Base-by-base conservation (phyloP, 2,797 vertebrate genomes). In the Sebastes jordani region DNA sequence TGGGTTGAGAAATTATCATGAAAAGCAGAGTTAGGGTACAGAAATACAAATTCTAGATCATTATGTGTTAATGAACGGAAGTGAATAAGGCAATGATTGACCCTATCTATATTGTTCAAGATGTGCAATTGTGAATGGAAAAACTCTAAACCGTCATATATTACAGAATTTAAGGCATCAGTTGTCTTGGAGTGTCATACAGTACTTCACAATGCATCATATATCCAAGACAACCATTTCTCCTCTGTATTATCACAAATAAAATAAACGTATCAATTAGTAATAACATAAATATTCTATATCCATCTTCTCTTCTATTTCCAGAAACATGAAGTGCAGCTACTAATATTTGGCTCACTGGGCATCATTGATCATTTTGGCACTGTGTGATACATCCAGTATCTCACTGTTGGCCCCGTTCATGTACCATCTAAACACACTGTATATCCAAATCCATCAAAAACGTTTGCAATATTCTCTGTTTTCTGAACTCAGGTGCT, bases 111-210 rank as follows among this genome's bases (percentile, higher is more conserved):
- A 54, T 25, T 63, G 5, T 82, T 83, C 20, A 77, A 76, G 5
- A 70, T 81, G 61, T 80, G 32, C 49, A 32, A 38, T 3, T 23
- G 8, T 74, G 25, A 82, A 78, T 52, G 71, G 14, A 78, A 69
- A 71, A 74, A 63, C n/a, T 67, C 36, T 30, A 52, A 62, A 86
- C 38, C 66, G 65, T 22, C 14, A 52, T 70, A 77, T 81, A 25
- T 80, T 70, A 90, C 64, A 87, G 49, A 80, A 74, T 84, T 88
- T 93, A 94, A 94, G 92, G 91, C 92, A 90, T 89, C 18, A 6
- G 60, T 83, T 86, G 63, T 88, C 81, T 86, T 78, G 20, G 80
- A 72, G 61, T 74, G 56, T 83, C 36, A 60, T 58, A 80, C 70
- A 82, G 67, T 74, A 71, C 54, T 34, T 69, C 16, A 8, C 32